Evolutionary conservation across 2,113 vertebrate genomes (phyloP).

Genomic region (Brachypodius melanocephalos): DNA sequence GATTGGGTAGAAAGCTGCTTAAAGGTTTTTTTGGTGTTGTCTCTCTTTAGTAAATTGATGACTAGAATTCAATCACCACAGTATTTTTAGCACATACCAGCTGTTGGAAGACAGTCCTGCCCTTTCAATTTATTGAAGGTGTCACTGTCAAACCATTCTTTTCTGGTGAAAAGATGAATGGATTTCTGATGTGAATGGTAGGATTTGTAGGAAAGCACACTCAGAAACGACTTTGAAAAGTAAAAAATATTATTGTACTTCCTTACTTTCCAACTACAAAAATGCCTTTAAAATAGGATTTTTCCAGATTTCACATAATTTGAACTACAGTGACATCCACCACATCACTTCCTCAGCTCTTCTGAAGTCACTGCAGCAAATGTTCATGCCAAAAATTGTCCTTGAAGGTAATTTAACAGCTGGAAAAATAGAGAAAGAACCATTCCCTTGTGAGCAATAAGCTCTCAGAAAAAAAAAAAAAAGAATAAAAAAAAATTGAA

Average conservation of each 20-base stretch:
- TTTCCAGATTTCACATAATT: neutral
- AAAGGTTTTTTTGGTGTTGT: neutral
- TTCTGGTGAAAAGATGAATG: neutral
- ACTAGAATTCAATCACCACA: neutral
- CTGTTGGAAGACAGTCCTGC: neutral
- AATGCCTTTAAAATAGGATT: neutral
- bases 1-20: neutral
- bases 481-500: neutral
- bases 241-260: neutral
- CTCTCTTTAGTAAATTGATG: neutral
- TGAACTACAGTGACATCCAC: neutral
- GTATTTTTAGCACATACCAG: neutral
- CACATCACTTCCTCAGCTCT: neutral
- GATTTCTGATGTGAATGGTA: neutral
- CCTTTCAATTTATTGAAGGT: neutral
- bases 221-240: neutral
- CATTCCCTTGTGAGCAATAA: neutral
- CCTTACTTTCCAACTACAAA: neutral
- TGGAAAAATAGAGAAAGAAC: neutral
- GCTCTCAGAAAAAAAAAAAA: neutral
- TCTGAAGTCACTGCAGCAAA: neutral
- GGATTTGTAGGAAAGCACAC: neutral
- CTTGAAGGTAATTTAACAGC: conserved; percentile 16
- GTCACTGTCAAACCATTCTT: neutral
- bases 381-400: neutral